Base-by-base conservation (phyloP, 2,888 invertebrate genomes). In the Itoplectis maculator region DNA sequence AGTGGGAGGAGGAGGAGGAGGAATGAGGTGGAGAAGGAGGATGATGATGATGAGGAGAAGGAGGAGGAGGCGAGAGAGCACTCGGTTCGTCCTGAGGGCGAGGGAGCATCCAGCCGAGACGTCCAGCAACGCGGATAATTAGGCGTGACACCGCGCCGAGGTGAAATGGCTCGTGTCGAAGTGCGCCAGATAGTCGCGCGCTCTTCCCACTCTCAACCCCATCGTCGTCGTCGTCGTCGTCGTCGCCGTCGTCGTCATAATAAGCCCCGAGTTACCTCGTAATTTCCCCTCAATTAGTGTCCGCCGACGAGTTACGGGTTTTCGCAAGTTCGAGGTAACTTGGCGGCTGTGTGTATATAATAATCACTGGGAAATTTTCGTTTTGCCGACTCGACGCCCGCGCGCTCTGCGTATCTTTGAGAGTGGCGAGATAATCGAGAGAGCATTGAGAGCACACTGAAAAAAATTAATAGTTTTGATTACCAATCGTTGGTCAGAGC, bases 241-340 rank as follows among this genome's bases (percentile, higher is more conserved):
- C n/a, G n/a, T n/a, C n/a, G n/a, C n/a, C n/a, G n/a, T n/a, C n/a
- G 65, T 61, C 72, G 42, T 69, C 72, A 82, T 86, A 87, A 88
- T 87, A 85, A 86, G 77, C 84, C 66, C 45, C 54, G 82, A 45
- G 68, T 68, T 65, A 45, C 59, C 84, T 87, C 79, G 81, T 86
- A 86, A 85, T 88, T 88, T 88, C 84, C 86, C 84, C 83, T 88
- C 85, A 86, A 88, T 88, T 88, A 88, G 84, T 76, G 81, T 65
- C 74, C 84, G 75, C 76, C 72, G 84, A 84, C 84, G 85, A 86
- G 85, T 86, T 81, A 85, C 81, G 77, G 83, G 51, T 37, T 35
- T 61, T 61, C 66, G 59, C 61, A 65, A 72, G 42, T 18, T 47
- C 73, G n/a, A n/a, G 35, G 18, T 18, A 40, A 4, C 11, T 40